Evolutionary conservation across 2,888 invertebrate species (phyloP).

Genomic region (Stomorhina lunata): DNA sequence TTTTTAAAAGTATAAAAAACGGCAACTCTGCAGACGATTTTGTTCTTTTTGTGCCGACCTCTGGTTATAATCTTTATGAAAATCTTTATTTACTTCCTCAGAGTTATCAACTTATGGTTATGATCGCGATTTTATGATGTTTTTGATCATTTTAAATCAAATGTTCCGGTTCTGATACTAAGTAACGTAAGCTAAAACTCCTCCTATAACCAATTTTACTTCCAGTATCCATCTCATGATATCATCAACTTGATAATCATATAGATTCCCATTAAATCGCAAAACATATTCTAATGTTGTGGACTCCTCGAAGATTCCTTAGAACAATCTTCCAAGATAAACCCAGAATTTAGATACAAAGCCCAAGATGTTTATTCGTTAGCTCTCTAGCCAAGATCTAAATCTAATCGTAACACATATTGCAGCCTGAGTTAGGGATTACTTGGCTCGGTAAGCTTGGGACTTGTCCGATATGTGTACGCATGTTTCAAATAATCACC

Average conservation of each 20-base stretch:
- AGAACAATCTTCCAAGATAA: conserved; percentile 19
- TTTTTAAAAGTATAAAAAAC: no score
- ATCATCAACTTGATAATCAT: conserved; percentile 10
- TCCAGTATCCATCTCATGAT: conserved; percentile 7
- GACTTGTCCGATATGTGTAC: conserved; percentile 48
- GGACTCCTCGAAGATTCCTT: not conserved
- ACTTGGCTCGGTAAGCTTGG: conserved; percentile 35
- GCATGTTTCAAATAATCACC: conserved; percentile 63
- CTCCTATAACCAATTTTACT: not conserved
- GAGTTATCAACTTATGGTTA: no score
- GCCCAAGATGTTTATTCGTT: not conserved
- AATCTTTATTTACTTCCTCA: no score
- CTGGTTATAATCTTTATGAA: no score
- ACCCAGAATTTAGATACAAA: conserved; percentile 26
- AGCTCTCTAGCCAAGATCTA: not conserved
- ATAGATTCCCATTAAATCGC: conserved; percentile 17
- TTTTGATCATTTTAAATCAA: not conserved
- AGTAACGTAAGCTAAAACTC: conserved; percentile 37
- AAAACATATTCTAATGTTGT: conserved; percentile 13
- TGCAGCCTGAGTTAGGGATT: conserved; percentile 41
- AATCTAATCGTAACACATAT: conserved; percentile 33
- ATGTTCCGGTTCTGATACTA: not conserved
- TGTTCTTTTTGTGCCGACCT: no score
- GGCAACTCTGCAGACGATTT: no score
- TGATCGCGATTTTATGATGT: no score